Base-by-base conservation (phyloP, 2,888 invertebrate species). In the Nebria brevicollis region DNA sequence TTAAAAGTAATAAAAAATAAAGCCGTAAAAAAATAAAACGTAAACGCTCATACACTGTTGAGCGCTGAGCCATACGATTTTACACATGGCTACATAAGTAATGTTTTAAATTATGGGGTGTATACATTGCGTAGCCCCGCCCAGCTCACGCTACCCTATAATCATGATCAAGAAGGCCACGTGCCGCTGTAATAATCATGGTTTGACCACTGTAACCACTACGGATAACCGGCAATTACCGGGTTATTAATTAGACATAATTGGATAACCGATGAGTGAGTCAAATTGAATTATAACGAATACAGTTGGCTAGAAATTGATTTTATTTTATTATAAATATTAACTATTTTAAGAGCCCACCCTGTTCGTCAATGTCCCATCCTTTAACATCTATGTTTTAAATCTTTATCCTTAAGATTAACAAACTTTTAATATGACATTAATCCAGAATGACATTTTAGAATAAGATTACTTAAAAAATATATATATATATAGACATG, bases 101-200 rank as follows among this genome's bases (percentile, higher is more conserved):
- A 70, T 34, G 25, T 20, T 25, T 26, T 70, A 70, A 70, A 70
- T 70, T 26, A 34, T 70, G 70, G 70, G 70, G 70, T 26, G 70
- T 34, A 34, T 70, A 34, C 70, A 25, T 54, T 34, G 34, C 11
- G 34, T 34, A 26, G 70, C 70, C 70, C 70, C 70, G 34, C 70
- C 70, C 70, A 70, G n/a, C 15, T 70, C 26, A 54, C 54, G 26
- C 26, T 70, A 70, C 70, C 70, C 70, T 70, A 70, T 70, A 70
- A 70, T 70, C 34, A 70, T 70, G 70, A 26, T 70, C 70, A 26
- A 25, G 70, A 70, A 70, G 34, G 70, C 70, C 70, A 70, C 70
- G 70, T 34, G 70, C 70, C 70, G 70, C 25, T 70, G 26, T 70
- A 54, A 54, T 54, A 54, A 34, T 13, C 54, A 54, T 13, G 54